A percentile compares a stretch with the other conserved stretches of the same genome.
Evolutionary conservation across 2,888 invertebrate genomes (phyloP).

Genomic region (Bombylius discolor): DNA sequence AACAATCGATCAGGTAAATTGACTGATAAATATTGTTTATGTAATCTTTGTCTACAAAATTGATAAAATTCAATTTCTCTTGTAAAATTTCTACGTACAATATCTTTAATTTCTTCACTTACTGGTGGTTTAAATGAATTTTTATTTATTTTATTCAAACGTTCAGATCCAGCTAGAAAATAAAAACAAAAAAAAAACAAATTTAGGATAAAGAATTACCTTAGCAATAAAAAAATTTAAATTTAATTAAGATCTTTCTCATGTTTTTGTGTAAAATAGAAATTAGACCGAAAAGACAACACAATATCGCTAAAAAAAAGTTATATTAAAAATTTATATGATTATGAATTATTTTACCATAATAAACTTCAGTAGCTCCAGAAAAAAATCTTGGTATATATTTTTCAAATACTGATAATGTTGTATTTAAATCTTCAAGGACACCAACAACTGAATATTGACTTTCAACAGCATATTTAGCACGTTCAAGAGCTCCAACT

Average conservation of each 20-base stretch:
- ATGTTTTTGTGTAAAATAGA: too few species aligned
- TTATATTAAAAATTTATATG: constrained; percentile 7
- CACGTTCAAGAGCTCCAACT: constrained; percentile 65
- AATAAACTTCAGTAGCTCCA: constrained; percentile 65
- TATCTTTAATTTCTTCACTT: constrained; percentile 70
- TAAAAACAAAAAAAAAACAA: constrained; percentile 12
- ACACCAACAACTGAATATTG: constrained; percentile 84
- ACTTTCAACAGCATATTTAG: constrained; percentile 72
- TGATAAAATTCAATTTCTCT: constrained; percentile 85
- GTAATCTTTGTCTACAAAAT: constrained; percentile 73
- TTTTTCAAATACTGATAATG: constrained; percentile 70
- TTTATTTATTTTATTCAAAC: constrained; percentile 66
- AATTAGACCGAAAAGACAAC: too few species aligned
- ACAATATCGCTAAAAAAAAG: not conserved
- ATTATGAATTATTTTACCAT: constrained; percentile 45
- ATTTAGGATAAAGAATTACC: not conserved
- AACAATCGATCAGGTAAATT: constrained; percentile 36
- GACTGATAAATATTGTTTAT: constrained; percentile 64
- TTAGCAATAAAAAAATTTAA: not conserved
- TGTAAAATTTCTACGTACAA: constrained; percentile 75
- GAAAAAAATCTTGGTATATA: constrained; percentile 74
- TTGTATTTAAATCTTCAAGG: constrained; percentile 75
- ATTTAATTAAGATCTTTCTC: too few species aligned
- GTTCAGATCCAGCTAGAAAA: constrained; percentile 57
- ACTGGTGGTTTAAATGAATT: constrained; percentile 82